phyloP scores from a whole-genome alignment of 1,140 invertebrate species.

The Sweltsa coloradensis region DNA sequence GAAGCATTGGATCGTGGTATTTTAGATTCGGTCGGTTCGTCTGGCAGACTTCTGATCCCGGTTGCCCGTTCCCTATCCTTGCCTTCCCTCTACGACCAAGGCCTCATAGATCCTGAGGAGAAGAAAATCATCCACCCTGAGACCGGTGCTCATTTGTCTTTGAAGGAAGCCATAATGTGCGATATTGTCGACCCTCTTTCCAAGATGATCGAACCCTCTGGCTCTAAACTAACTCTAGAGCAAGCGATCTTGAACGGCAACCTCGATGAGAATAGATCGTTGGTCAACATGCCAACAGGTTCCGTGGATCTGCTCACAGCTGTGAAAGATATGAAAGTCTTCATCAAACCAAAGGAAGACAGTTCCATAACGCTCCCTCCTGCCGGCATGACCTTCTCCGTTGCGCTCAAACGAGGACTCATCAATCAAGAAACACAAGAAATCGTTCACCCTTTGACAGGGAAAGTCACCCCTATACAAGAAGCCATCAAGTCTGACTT shows the following conservation, averaged over 20 bases:
- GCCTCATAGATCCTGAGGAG: conserved; percentile 62
- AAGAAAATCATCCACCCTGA: conserved; percentile 84
- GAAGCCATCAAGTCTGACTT: conserved; percentile 69
- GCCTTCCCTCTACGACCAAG: conserved; percentile 69
- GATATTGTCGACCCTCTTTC: conserved; percentile 75
- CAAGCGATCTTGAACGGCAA: conserved; percentile 67
- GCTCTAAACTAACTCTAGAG: conserved; percentile 53
- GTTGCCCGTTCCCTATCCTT: conserved; percentile 67
- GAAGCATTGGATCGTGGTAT: conserved; percentile 77
- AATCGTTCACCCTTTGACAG: conserved; percentile 69
- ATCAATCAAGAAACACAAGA: conserved; percentile 55
- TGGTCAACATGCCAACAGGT: conserved; percentile 50
- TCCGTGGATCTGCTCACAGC: conserved; percentile 57
- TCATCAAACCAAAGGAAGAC: conserved; percentile 33
- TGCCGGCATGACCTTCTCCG: conserved; percentile 62
- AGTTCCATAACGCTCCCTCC: conserved; percentile 34
- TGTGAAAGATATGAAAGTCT: conserved; percentile 44
- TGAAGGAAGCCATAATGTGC: conserved; percentile 73
- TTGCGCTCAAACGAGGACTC: conserved; percentile 65
- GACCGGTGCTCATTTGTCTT: conserved; percentile 57
- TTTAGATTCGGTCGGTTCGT: conserved; percentile 56
- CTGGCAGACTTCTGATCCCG: conserved; percentile 67
- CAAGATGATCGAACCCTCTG: conserved; percentile 41
- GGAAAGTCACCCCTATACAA: conserved; percentile 49
- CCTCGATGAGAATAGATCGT: conserved; percentile 57